Conservation (phyloP, 1,140 invertebrate species). For the Trinorchestia longiramus region DNA sequence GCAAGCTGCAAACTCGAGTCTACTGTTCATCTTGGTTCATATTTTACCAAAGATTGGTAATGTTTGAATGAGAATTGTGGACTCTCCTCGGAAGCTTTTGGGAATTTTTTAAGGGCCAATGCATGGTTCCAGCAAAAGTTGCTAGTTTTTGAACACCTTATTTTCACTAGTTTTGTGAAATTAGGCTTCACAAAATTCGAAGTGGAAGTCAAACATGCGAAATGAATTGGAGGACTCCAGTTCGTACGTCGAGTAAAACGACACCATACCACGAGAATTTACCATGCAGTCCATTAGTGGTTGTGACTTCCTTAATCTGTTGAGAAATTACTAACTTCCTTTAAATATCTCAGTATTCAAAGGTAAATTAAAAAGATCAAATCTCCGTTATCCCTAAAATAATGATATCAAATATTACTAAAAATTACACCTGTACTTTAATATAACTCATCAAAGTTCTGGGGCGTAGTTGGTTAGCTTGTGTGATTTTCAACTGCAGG, state of each 20-base stretch:
- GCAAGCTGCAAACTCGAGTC: too few species aligned
- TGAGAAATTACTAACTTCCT: not conserved
- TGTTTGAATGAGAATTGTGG: too few species aligned
- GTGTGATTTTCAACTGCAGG: not conserved
- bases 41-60: too few species aligned
- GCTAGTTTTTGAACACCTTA: not conserved
- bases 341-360: not conserved
- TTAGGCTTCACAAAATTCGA: too few species aligned
- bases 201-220: too few species aligned
- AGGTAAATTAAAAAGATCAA: not conserved
- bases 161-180: too few species aligned
- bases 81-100: too few species aligned
- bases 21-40: too few species aligned
- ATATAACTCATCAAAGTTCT: not conserved
- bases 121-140: not conserved
- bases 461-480: not conserved
- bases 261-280: not conserved
- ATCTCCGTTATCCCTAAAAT: not conserved
- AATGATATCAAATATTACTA: not conserved
- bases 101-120: too few species aligned
- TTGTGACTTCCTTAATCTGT: not conserved
- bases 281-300: not conserved
- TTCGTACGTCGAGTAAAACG: too few species aligned
- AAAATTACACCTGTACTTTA: not conserved
- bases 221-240: too few species aligned